Conservation (phyloP, 2,888 invertebrate genomes). For the Strigamia maritima region DNA sequence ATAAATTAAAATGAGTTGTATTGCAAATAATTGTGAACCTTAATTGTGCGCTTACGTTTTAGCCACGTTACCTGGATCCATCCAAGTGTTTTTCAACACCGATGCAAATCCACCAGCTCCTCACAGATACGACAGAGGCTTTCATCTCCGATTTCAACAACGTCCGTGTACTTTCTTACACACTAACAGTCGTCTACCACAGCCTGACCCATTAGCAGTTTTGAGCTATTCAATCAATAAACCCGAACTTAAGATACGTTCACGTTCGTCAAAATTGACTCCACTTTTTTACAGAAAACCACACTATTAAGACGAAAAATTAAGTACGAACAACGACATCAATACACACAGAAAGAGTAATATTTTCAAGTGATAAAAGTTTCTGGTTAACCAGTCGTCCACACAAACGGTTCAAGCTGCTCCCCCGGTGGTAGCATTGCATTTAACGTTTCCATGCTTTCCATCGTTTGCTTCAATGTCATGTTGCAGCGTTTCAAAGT, state of each 20-base stretch:
- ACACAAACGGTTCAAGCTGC: conserved; percentile 80
- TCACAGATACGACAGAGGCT: conserved; percentile 40
- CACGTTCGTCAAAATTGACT: background rate
- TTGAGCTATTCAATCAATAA: background rate
- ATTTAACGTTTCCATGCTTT: conserved; percentile 80
- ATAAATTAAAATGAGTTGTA: background rate
- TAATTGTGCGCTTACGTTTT: conserved; percentile 6
- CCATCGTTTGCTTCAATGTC: conserved; percentile 76
- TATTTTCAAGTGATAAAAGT: background rate
- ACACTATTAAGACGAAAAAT: background rate
- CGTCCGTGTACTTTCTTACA: conserved; percentile 41
- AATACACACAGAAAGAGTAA: background rate
- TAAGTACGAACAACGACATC: background rate
- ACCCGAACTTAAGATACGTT: background rate
- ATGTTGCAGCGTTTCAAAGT: conserved; percentile 78
- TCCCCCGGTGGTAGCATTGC: conserved; percentile 75
- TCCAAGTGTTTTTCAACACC: conserved; percentile 41
- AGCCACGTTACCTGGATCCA: conserved; percentile 39
- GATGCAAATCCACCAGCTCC: conserved; percentile 38
- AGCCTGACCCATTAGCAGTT: background rate
- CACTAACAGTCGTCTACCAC: background rate
- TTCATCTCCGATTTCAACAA: conserved; percentile 40
- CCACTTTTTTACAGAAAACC: conserved; percentile 31
- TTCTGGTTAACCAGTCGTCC: conserved; percentile 67
- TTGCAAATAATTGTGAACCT: background rate